Conservation (phyloP, 2,888 invertebrate genomes). For the Tipula vernalis region DNA sequence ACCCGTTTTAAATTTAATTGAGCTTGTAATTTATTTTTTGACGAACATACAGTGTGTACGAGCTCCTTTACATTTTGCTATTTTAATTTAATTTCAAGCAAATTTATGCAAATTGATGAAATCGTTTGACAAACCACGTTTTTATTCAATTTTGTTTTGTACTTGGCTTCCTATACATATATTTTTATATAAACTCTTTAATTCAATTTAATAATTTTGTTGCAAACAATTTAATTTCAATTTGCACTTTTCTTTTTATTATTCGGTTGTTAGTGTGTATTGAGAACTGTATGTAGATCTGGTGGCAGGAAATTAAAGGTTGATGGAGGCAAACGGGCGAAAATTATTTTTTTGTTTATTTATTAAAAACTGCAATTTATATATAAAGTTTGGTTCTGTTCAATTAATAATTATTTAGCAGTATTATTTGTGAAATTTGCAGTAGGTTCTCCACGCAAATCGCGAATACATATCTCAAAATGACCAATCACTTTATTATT, state of each 20-base stretch:
- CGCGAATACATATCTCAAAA: too few species aligned
- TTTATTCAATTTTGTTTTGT: background rate
- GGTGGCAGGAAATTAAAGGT: too few species aligned
- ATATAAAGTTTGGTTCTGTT: too few species aligned
- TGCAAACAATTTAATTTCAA: background rate
- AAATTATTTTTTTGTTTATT: too few species aligned
- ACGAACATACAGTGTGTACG: background rate
- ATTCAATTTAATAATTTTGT: background rate
- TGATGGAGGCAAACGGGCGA: too few species aligned
- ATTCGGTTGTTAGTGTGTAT: background rate
- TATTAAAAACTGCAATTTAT: too few species aligned
- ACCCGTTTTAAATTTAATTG: background rate
- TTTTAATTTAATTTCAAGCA: background rate
- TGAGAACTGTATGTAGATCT: too few species aligned
- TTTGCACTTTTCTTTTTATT: background rate
- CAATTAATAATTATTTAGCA: too few species aligned
- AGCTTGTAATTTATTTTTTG: background rate
- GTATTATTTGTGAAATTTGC: too few species aligned
- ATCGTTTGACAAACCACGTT: background rate
- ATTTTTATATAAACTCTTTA: background rate
- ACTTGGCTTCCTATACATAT: background rate
- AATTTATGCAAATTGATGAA: background rate
- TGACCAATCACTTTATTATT: too few species aligned
- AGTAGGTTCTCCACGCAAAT: too few species aligned
- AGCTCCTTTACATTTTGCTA: background rate